Evolutionary conservation across 1,140 invertebrate species (phyloP).

Genomic region (Drosophila tsacasi): DNA sequence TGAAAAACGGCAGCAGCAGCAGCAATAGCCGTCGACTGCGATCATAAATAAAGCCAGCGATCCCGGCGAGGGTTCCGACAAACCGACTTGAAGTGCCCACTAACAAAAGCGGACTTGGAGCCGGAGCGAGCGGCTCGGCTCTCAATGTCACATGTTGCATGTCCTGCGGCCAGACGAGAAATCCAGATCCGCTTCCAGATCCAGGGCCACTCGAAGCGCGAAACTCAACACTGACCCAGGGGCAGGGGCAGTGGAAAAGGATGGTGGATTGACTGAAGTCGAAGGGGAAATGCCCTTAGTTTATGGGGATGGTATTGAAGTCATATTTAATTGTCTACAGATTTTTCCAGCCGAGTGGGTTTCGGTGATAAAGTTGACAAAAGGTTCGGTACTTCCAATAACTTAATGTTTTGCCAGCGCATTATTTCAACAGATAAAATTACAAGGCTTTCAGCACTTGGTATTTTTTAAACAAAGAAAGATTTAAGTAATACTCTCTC

Average conservation of each 20-base stretch:
- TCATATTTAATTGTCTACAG: background rate
- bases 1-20: conserved; percentile 60
- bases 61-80: conserved; percentile 20
- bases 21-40: conserved; percentile 20
- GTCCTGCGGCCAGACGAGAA: conserved; percentile 58
- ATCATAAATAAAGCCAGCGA: conserved; percentile 52
- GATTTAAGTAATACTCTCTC: background rate
- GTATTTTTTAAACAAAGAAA: background rate
- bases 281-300: conserved; percentile 31
- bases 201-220: conserved; percentile 76
- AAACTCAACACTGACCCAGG: conserved; percentile 73
- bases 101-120: conserved; percentile 23
- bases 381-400: conserved; percentile 4
- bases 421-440: conserved; percentile 8
- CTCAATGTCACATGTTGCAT: conserved; percentile 83
- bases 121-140: conserved; percentile 28
- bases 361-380: conserved; percentile 4
- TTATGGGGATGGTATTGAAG: background rate
- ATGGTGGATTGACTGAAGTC: background rate
- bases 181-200: conserved; percentile 27
- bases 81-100: conserved; percentile 15
- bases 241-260: conserved; percentile 3
- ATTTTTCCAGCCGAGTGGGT: conserved; percentile 22
- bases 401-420: conserved; percentile 10
- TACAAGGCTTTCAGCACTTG: background rate